phyloP scores from a whole-genome alignment of 2,888 invertebrate species.

The Papilio gigon region DNA sequence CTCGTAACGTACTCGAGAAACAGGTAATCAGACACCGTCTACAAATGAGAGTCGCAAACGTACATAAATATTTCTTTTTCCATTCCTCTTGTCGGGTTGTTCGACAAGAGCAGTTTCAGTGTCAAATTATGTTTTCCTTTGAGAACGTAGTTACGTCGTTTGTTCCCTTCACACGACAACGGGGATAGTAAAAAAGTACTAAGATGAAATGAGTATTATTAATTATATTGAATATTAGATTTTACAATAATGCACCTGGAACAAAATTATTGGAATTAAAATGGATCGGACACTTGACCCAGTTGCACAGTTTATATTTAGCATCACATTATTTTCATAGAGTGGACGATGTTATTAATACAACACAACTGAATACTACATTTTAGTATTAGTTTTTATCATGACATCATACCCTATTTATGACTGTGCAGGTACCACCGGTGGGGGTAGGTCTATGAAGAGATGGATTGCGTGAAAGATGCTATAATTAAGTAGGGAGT shows the following conservation, averaged over 20 bases:
- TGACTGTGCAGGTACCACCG: too few relatives aligned
- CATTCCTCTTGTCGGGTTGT: neutral
- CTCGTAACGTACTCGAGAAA: too few relatives aligned
- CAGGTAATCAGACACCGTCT: neutral
- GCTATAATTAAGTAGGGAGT: too few relatives aligned
- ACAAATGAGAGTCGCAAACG: constrained; percentile 12
- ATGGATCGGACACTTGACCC: neutral
- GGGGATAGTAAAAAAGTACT: neutral
- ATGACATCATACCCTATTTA: too few relatives aligned
- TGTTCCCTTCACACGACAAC: too few relatives aligned
- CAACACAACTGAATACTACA: too few relatives aligned
- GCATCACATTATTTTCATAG: neutral
- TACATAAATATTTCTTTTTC: neutral
- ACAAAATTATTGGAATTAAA: neutral
- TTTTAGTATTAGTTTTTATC: too few relatives aligned
- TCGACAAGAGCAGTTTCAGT: neutral
- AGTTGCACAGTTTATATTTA: neutral
- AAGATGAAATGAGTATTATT: neutral
- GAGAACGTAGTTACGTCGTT: too few relatives aligned
- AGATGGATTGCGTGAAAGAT: too few relatives aligned
- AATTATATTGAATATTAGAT: neutral
- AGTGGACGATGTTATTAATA: neutral
- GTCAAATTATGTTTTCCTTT: too few relatives aligned
- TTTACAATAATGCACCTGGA: neutral
- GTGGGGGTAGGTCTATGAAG: too few relatives aligned